Base-by-base conservation (phyloP, 2,888 invertebrate species). In the Agonopterix heracliana region DNA sequence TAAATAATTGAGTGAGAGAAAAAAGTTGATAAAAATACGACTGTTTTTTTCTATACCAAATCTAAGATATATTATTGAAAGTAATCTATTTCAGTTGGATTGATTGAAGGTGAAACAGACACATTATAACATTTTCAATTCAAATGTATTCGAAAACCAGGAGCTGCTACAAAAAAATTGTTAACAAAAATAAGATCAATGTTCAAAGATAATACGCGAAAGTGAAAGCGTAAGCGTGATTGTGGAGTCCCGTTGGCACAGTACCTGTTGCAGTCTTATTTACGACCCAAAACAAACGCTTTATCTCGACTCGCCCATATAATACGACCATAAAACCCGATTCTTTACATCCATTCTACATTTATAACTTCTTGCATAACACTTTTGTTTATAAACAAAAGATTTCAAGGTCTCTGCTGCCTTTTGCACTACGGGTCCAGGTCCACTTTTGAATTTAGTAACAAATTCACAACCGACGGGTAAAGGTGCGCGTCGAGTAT, bases 191-290 rank as follows among this genome's bases (percentile, higher is more conserved):
- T 68, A 67, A 72, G 71, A 75, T 78, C 76, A 71, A 76, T 81
- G 70, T 71, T 68, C 68, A 70, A 76, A 75, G 82, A 82, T 82
- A 82, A 80, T 74, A 76, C 71, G 72, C 66, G 74, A 85, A 83
- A 86, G 81, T 74, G 86, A 87, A 81, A 86, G 86, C 78, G 35
- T 71, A 75, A 75, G 73, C 83, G 81, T 84, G 82, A 82, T 78
- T 78, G 77, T 74, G 71, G 77, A 81, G 75, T 81, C 81, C 82
- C 80, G 82, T 78, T 82, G 75, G 76, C 81, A 78, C 68, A 63
- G 72, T 88, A 88, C 88, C 88, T 87, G 88, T 88, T 88, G 88
- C 87, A 80, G 82, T 74, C 81, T 84, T 86, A 88, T 88, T 88
- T 88, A 87, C 81, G 88, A 85, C 78, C 87, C 84, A 85, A 85